A percentile compares a stretch with the other conserved stretches of the same genome.
These are phyloP conservation scores for Drosophila melanica DNA, from an alignment of 1,140 invertebrate species.

Conservation along the genomic window DNA sequence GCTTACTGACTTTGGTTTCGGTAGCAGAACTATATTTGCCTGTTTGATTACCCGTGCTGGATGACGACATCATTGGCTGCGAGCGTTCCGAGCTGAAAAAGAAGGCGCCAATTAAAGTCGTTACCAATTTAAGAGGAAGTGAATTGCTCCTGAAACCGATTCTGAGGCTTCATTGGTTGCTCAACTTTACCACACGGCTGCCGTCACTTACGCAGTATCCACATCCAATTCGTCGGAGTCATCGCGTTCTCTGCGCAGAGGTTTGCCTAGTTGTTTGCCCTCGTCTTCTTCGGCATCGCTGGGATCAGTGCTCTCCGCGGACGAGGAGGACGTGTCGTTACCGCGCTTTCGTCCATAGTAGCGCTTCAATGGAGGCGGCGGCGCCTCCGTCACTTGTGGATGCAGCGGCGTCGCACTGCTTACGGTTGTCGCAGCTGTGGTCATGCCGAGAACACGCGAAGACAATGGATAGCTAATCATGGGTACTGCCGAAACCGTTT, in stretches of 20 bases:
- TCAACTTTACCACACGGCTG: slow-evolving; percentile 73
- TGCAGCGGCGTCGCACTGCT: slow-evolving; percentile 3
- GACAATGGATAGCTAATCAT: slow-evolving; percentile 74
- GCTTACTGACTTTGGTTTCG: slow-evolving; percentile 97
- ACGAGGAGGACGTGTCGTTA: slow-evolving; percentile 84
- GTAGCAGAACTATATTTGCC: slow-evolving; percentile 84
- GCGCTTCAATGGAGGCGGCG: slow-evolving; percentile 84
- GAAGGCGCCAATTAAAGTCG: slow-evolving; percentile 6
- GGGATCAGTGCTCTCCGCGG: slow-evolving; percentile 58
- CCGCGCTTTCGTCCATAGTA: slow-evolving; percentile 89
- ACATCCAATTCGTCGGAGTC: slow-evolving; percentile 77
- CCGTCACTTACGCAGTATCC: slow-evolving; percentile 82
- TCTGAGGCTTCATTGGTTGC: slow-evolving; percentile 12
- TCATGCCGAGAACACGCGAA: slow-evolving; percentile 41
- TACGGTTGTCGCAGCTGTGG: slow-evolving; percentile 8
- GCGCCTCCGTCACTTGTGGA: slow-evolving; percentile 65
- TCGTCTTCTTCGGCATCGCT: slow-evolving; percentile 59
- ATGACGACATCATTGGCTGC: slow-evolving; percentile 65
- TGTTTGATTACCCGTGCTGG: slow-evolving; percentile 83
- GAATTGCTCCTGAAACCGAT: not conserved
- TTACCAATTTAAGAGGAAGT: not conserved
- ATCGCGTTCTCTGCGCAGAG: slow-evolving; percentile 50
- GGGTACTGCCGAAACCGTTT: slow-evolving; percentile 30
- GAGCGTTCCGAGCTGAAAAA: slow-evolving; percentile 77
- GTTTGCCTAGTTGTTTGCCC: slow-evolving; percentile 60